Evolutionary conservation across 1,140 invertebrate species (phyloP), one percentile per base, ranked within the genome.

Genomic region (Drosophila nigrodunni): DNA sequence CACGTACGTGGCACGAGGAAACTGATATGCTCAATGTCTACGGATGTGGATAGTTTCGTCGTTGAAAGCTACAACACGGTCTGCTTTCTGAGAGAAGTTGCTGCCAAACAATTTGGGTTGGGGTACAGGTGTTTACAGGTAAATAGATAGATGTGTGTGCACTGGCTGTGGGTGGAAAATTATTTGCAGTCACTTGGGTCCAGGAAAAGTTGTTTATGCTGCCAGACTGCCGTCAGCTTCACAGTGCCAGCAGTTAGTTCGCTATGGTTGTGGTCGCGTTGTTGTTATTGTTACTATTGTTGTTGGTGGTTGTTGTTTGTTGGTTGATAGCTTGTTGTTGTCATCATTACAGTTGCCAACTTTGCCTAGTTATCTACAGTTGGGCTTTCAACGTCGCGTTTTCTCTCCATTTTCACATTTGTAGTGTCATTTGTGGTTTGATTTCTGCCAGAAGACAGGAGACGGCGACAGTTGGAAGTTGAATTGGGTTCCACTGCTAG

Each of bases 381-480:
- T 15, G 59, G 13, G 61, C 57, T 39, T 47, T 55, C 49, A 34
- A 43, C 25, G 41, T 46, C 35, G 15, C 62, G 64, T 67, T 71
- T 74, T 30, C 54, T 37, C 81, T 47, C 59, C 65, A 74, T 77
- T 80, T 68, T 72, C 62, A 43, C 82, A 75, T 78, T 85, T 86
- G 82, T 76, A 82, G 66, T 78, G 78, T 68, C 82, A 73, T 86
- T 86, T 87, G 82, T 59, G 83, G 83, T 80, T 77, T 88, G 83
- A 88, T 80, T 87, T 74, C 76, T 68, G 61, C 78, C 60, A 59
- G 39, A 34, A 37, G 18, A 25, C 25, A 30, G 25, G 37, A 37
- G 50, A 30, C 47, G 1, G 15, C 15, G 7, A 47, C 18, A 21
- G 46, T 10, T 15, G 7, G 46, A 3, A 18, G 7, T 18, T 25